Evolutionary conservation across 2,113 vertebrate species (phyloP).

Genomic region (Hippolais icterina): DNA sequence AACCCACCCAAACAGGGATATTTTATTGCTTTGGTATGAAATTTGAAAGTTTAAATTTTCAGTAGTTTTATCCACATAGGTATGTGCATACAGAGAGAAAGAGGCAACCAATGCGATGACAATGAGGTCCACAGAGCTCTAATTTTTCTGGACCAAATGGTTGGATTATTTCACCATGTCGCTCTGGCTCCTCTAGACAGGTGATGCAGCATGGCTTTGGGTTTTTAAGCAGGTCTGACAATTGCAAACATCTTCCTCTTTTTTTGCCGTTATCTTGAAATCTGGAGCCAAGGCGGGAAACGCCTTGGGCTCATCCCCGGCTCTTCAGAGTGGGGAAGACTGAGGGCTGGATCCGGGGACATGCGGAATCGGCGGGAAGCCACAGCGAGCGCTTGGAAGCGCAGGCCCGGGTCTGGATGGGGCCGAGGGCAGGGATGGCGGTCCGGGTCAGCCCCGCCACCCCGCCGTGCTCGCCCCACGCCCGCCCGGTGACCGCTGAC

Average conservation of each 20-base stretch:
- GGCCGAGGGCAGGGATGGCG: fast-evolving
- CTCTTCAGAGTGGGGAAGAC: too few relatives aligned
- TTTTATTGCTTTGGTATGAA: background rate
- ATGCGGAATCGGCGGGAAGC: fast-evolving
- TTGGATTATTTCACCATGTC: background rate
- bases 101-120: background rate
- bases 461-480: fast-evolving
- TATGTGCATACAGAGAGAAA: background rate
- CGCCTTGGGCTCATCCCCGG: background rate
- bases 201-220: background rate
- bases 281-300: background rate
- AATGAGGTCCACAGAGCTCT: background rate
- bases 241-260: too few relatives aligned
- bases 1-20: background rate
- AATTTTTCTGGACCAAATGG: background rate
- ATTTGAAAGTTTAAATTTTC: background rate
- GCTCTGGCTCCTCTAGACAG: background rate
- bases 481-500: background rate
- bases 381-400: background rate
- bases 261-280: background rate
- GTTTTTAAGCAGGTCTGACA: background rate
- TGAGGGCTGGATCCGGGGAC: background rate
- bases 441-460: background rate
- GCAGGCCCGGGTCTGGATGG: too few relatives aligned
- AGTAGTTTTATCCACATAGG: background rate